A percentile compares a stretch with the other conserved stretches of the same genome.
Evolutionary conservation across 1,140 invertebrate species (phyloP).

Genomic region (Saccostrea echinata): DNA sequence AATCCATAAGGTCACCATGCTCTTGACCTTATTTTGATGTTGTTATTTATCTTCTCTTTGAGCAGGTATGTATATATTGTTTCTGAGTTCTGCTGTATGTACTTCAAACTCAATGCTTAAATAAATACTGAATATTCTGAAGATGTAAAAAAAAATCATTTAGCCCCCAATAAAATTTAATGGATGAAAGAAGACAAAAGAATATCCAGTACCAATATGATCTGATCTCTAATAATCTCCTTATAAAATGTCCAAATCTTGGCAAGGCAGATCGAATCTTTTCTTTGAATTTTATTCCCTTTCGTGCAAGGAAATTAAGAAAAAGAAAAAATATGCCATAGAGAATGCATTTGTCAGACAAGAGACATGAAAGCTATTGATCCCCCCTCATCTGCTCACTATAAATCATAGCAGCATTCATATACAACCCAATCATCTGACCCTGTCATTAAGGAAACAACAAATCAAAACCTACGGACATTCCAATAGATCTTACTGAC

Average conservation of each 20-base stretch:
- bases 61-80: background rate
- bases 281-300: background rate
- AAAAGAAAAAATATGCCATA: slow-evolving; percentile 30
- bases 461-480: slow-evolving; percentile 31
- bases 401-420: slow-evolving; percentile 24
- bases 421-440: slow-evolving; percentile 25
- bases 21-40: background rate
- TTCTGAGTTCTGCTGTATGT: background rate
- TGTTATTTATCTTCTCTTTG: background rate
- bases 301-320: slow-evolving; percentile 7
- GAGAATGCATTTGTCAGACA: slow-evolving; percentile 21
- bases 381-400: background rate
- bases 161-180: background rate
- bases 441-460: slow-evolving; percentile 21
- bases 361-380: slow-evolving; percentile 7
- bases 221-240: background rate
- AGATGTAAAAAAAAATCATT: background rate
- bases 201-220: slow-evolving; percentile 5
- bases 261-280: background rate
- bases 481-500: slow-evolving; percentile 37
- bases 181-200: background rate
- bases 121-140: background rate
- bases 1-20: background rate
- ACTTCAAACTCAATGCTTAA: background rate
- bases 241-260: slow-evolving; percentile 3